Evolutionary conservation across 2,888 invertebrate species (phyloP).

Genomic region (Periphyllus acericola): DNA sequence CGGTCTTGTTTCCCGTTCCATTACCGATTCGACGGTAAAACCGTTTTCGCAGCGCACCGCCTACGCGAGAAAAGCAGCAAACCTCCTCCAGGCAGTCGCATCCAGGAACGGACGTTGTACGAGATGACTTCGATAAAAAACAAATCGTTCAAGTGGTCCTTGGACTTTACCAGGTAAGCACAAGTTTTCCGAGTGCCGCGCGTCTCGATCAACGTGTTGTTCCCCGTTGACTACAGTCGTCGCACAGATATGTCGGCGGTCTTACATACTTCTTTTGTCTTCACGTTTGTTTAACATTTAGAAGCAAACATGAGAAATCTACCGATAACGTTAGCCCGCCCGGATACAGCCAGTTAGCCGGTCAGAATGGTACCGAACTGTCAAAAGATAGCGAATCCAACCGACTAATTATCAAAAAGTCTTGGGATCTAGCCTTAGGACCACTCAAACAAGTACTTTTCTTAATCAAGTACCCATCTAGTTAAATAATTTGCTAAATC

Average conservation of each 20-base stretch:
- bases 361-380: constrained; percentile 79
- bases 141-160: constrained; percentile 74
- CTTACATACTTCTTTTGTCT: too few relatives aligned
- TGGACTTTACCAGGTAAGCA: constrained; percentile 73
- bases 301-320: constrained; percentile 65
- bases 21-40: neutral
- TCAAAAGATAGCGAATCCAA: constrained; percentile 85
- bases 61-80: too few relatives aligned
- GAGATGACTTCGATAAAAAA: constrained; percentile 60
- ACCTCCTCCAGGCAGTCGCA: too few relatives aligned
- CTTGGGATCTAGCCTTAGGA: constrained; percentile 95
- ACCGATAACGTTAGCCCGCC: constrained; percentile 74
- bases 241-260: too few relatives aligned
- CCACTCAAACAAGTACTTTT: constrained; percentile 86
- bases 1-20: neutral
- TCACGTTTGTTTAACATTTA: constrained; percentile 38
- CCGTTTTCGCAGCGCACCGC: too few relatives aligned
- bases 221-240: too few relatives aligned
- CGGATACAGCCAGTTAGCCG: constrained; percentile 81
- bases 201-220: neutral
- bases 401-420: constrained; percentile 88
- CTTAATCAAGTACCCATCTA: too few relatives aligned
- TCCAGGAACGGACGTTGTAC: too few relatives aligned
- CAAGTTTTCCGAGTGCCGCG: neutral
- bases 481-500: neutral